Evolutionary conservation across 2,888 invertebrate species (phyloP).

Genomic region (Arrhopalites spinosus): DNA sequence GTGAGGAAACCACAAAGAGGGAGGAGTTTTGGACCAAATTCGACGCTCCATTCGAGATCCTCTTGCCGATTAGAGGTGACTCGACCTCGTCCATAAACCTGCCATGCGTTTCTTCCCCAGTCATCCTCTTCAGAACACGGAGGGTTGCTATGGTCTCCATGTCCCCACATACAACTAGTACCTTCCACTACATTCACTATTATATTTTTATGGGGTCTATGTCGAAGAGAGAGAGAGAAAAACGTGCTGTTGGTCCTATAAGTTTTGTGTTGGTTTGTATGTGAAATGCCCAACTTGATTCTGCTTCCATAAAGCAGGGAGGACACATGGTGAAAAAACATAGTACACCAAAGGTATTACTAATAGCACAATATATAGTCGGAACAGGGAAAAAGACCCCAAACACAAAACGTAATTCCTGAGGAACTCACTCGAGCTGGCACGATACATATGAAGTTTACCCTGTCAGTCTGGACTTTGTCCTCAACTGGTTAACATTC

Average conservation of each 20-base stretch:
- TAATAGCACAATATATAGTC: background rate
- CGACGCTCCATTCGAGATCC: constrained; percentile 53
- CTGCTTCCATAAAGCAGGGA: background rate
- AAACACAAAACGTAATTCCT: background rate
- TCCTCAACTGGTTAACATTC: constrained; percentile 21
- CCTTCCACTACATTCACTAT: constrained; percentile 6
- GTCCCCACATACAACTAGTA: too few relatives aligned
- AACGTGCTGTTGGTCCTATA: background rate
- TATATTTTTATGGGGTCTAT: constrained; percentile 19
- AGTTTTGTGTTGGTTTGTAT: too few relatives aligned
- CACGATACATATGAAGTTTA: background rate
- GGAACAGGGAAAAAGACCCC: background rate
- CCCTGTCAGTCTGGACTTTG: constrained; percentile 21
- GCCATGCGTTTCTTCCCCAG: constrained; percentile 39
- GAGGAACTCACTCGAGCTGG: background rate
- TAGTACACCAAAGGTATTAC: background rate
- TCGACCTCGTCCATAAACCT: constrained; percentile 53
- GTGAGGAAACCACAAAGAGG: constrained; percentile 33
- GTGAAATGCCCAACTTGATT: constrained; percentile 2
- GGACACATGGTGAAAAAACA: background rate
- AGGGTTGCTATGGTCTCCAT: constrained; percentile 26
- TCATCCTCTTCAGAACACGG: constrained; percentile 6
- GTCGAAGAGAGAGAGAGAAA: too few relatives aligned
- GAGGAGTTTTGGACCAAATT: constrained; percentile 22
- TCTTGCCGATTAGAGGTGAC: constrained; percentile 55